These are phyloP conservation scores for Pteria penguin DNA, from an alignment of 2,888 invertebrate genomes.

Conservation along the genomic window DNA sequence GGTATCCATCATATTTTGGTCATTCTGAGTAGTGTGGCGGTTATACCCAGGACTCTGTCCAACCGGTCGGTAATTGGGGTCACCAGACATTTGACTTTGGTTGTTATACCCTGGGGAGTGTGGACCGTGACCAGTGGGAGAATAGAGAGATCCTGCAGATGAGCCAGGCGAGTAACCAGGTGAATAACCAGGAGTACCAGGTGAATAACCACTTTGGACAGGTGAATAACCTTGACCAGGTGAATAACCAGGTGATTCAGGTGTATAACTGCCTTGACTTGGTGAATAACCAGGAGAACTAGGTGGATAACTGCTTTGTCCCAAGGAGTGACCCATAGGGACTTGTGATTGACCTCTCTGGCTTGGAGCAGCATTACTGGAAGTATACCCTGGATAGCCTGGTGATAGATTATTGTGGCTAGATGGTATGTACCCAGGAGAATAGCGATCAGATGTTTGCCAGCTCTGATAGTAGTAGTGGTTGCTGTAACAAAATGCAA, in stretches of 20 bases:
- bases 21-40: conserved; percentile 1
- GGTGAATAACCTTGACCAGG: neutral
- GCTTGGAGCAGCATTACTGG: neutral
- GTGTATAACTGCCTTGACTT: neutral
- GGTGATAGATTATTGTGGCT: conserved; percentile 12
- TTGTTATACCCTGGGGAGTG: neutral
- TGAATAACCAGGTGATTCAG: neutral
- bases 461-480: conserved; percentile 15
- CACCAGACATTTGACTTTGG: neutral
- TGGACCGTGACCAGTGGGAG: neutral
- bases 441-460: conserved; percentile 19
- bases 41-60: too few species aligned
- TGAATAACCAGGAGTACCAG: conserved; percentile 9
- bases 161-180: conserved; percentile 21
- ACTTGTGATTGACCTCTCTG: too few species aligned
- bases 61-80: neutral
- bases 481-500: conserved; percentile 18
- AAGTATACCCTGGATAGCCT: neutral
- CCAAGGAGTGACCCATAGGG: too few species aligned
- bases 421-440: conserved; percentile 15
- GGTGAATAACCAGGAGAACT: neutral
- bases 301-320: too few species aligned
- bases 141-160: neutral
- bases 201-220: conserved; percentile 1
- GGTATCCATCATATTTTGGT: conserved; percentile 30